Evolutionary conservation across 2,888 invertebrate genomes (phyloP).

Genomic region (Quadroppia sp.): DNA sequence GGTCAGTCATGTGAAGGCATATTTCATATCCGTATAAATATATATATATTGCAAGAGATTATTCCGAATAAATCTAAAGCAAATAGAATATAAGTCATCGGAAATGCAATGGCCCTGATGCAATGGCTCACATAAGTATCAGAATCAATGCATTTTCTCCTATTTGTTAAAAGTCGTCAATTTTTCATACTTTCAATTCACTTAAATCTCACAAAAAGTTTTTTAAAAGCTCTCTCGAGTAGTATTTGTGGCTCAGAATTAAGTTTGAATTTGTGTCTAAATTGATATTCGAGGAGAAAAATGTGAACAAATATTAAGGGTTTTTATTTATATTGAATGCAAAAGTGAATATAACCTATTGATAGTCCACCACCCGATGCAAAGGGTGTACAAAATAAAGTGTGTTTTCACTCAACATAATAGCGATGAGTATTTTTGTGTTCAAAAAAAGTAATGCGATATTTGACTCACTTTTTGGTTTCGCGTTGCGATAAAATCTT

Average conservation of each 20-base stretch:
- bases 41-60: slow-evolving; percentile 15
- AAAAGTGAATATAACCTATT: too few species aligned
- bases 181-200: not conserved
- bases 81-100: slow-evolving; percentile 29
- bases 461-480: slow-evolving; percentile 16
- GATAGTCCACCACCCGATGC: too few species aligned
- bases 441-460: slow-evolving; percentile 1
- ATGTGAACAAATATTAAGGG: slow-evolving; percentile 4
- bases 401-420: not conserved
- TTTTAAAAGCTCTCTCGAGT: slow-evolving; percentile 24
- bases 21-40: not conserved
- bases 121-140: not conserved
- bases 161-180: not conserved
- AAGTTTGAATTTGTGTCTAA: not conserved
- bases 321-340: not conserved
- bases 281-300: not conserved
- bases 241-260: slow-evolving; percentile 28
- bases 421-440: not conserved
- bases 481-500: slow-evolving; percentile 30
- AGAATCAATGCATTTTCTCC: not conserved
- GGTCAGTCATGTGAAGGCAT: slow-evolving; percentile 24
- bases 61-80: slow-evolving; percentile 20
- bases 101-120: not conserved
- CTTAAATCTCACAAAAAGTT: not conserved
- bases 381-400: not conserved